phyloP scores from a whole-genome alignment of 2,888 invertebrate species.

The Aleiodes alternator region DNA sequence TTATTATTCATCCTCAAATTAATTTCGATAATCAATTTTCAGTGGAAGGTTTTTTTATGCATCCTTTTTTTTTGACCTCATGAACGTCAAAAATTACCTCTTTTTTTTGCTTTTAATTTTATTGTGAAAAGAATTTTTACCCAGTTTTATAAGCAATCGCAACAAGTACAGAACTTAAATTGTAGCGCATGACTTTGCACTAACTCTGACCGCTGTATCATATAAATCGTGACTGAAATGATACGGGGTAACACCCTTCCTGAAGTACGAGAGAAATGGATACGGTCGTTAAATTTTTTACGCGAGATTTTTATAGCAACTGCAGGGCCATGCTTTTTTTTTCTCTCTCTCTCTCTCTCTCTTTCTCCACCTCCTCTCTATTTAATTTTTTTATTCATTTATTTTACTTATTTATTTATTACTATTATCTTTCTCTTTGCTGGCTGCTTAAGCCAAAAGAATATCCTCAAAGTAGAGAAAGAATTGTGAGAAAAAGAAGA shows the following conservation, averaged over 20 bases:
- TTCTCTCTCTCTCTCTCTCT: neutral
- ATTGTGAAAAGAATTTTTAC: neutral
- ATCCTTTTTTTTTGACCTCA: neutral
- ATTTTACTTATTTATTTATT: neutral
- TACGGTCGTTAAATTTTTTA: slow-evolving; percentile 64
- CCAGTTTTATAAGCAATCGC: slow-evolving; percentile 27
- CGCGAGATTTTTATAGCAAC: slow-evolving; percentile 61
- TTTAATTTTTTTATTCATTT: slow-evolving; percentile 24
- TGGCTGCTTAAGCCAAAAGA: no score
- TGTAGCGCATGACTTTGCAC: slow-evolving; percentile 31
- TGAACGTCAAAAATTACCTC: slow-evolving; percentile 28
- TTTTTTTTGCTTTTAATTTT: neutral
- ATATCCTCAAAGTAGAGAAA: no score
- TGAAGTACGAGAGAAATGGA: slow-evolving; percentile 49
- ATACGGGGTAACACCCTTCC: slow-evolving; percentile 46
- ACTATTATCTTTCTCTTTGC: no score
- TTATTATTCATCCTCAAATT: slow-evolving; percentile 25
- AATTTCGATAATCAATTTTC: slow-evolving; percentile 37
- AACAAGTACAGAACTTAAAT: slow-evolving; percentile 35
- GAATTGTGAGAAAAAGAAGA: no score
- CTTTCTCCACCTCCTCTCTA: neutral
- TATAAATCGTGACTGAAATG: slow-evolving; percentile 51
- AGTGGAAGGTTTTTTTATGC: neutral
- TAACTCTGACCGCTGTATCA: slow-evolving; percentile 38
- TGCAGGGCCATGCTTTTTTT: slow-evolving; percentile 35